Percentiles rank a stretch among this genome's conserved stretches.
Conservation (phyloP, 2,113 vertebrate species). For the Bucco capensis region DNA sequence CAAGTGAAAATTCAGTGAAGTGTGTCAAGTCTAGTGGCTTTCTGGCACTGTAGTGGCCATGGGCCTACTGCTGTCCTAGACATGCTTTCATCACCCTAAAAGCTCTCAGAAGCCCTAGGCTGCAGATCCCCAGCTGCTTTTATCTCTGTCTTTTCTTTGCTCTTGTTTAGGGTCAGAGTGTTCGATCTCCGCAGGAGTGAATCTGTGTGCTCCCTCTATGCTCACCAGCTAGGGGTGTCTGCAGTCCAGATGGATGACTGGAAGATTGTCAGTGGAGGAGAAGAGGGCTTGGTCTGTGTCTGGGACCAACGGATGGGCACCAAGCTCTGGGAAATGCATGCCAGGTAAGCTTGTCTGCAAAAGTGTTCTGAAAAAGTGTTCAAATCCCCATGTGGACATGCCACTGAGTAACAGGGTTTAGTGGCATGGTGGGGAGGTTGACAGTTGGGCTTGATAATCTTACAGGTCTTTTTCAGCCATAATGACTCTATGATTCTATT, state of each 20-base stretch:
- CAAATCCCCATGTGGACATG: too few relatives aligned
- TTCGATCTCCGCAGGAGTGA: slow-evolving; percentile 80
- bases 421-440: too few relatives aligned
- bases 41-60: not conserved
- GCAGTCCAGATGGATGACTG: slow-evolving; percentile 89
- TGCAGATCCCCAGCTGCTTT: rapidly evolving
- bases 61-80: not conserved
- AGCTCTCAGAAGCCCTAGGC: not conserved
- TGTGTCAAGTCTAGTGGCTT: rapidly evolving
- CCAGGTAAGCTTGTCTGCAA: slow-evolving; percentile 74
- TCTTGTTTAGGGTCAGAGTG: slow-evolving; percentile 79
- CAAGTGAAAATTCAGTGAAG: not conserved
- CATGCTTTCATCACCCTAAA: rapidly evolving
- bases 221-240: slow-evolving; percentile 88
- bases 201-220: slow-evolving; percentile 78
- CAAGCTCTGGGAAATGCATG: slow-evolving; percentile 95
- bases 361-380: too few relatives aligned
- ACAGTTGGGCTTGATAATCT: too few relatives aligned
- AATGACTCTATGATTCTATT: too few relatives aligned
- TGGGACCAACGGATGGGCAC: slow-evolving; percentile 91
- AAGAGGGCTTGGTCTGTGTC: slow-evolving; percentile 88
- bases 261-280: slow-evolving; percentile 91
- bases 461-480: too few relatives aligned
- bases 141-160: not conserved
- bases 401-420: too few relatives aligned